phyloP scores from a whole-genome alignment of 2,888 invertebrate species.

The Caenorhabditis japonica region DNA sequence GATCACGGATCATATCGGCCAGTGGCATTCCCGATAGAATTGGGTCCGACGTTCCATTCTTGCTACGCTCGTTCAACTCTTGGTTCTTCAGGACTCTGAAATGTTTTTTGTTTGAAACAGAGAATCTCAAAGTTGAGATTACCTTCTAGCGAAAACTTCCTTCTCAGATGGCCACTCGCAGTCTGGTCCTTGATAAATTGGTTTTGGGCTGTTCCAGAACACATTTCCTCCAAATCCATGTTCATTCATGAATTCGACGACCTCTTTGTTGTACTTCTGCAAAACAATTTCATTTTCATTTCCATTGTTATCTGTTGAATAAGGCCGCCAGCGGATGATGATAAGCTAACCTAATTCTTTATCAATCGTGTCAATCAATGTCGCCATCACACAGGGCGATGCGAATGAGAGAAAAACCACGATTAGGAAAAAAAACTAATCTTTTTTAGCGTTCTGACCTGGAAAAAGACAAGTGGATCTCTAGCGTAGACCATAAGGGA shows the following conservation, averaged over 20 bases:
- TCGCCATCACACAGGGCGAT: conserved; percentile 6
- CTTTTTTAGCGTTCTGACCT: conserved; percentile 62
- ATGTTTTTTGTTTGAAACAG: not conserved
- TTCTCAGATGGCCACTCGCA: conserved; percentile 77
- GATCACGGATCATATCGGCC: conserved; percentile 74
- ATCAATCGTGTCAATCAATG: conserved; percentile 33
- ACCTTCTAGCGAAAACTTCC: conserved; percentile 77
- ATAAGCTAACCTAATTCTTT: conserved; percentile 51
- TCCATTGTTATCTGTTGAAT: no score
- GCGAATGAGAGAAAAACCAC: conserved; percentile 7
- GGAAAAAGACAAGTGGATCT: conserved; percentile 75
- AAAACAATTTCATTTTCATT: conserved; percentile 51
- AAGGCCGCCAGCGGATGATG: conserved; percentile 40
- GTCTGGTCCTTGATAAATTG: conserved; percentile 78
- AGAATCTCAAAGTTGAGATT: not conserved
- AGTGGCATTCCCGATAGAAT: conserved; percentile 66
- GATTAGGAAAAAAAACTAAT: not conserved
- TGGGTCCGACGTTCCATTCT: conserved; percentile 64
- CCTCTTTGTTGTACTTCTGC: conserved; percentile 76
- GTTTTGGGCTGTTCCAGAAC: conserved; percentile 77
- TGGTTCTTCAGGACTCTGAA: conserved; percentile 75
- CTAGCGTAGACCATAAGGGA: conserved; percentile 76
- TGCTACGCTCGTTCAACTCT: conserved; percentile 66
- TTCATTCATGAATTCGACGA: conserved; percentile 73
- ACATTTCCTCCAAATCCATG: conserved; percentile 77